Evolutionary conservation across 2,113 vertebrate species (phyloP).

Genomic region (Notiomystis cincta): DNA sequence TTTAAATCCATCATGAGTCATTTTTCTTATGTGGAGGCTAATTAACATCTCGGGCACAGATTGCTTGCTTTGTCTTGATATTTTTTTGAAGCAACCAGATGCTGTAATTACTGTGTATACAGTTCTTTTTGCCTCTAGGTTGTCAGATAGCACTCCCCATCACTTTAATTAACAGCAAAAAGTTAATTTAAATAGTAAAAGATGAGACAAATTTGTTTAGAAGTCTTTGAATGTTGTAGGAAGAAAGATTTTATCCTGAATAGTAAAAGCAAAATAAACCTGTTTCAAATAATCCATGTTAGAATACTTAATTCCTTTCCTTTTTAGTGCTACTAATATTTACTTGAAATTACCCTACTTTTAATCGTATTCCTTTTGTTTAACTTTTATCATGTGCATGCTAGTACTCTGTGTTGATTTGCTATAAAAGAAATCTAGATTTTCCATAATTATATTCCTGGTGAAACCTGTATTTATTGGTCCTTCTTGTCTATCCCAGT

Average conservation of each 20-base stretch:
- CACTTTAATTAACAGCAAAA: slow-evolving; percentile 9
- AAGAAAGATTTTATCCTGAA: background rate
- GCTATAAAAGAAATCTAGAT: background rate
- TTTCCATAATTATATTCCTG: background rate
- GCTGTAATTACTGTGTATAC: background rate
- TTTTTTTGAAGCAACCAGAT: slow-evolving; percentile 1
- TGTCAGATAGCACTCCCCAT: background rate
- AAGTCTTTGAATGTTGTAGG: background rate
- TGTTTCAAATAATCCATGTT: background rate
- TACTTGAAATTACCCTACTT: background rate
- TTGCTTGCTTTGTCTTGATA: background rate
- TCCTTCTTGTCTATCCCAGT: background rate
- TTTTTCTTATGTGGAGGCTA: background rate
- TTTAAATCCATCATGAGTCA: background rate
- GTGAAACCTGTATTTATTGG: background rate
- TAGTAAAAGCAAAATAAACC: background rate
- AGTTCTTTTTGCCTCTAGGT: background rate
- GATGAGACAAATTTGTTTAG: slow-evolving; percentile 8
- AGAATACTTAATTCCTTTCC: background rate
- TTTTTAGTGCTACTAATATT: background rate
- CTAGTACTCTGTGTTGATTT: background rate
- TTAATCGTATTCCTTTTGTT: background rate
- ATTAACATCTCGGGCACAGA: slow-evolving; percentile 40
- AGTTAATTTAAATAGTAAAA: slow-evolving; percentile 12
- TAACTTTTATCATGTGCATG: background rate